phyloP scores from a whole-genome alignment of 2,797 vertebrate species.

The Bradypus variegatus region DNA sequence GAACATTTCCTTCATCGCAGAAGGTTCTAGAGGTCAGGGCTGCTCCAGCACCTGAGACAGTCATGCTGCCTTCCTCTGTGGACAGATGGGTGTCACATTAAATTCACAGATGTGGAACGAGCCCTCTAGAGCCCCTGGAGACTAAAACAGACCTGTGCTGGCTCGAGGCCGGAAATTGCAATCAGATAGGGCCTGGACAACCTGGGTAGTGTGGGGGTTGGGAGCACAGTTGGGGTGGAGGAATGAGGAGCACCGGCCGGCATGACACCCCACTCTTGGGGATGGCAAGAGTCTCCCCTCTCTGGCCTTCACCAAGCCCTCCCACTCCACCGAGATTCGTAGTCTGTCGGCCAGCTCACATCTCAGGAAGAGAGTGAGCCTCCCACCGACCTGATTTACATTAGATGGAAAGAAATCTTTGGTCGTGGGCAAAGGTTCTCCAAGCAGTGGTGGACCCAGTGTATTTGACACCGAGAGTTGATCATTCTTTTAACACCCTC shows the following conservation, averaged over 20 bases:
- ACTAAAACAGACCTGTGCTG: no score
- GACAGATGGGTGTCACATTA: neutral
- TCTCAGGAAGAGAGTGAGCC: neutral
- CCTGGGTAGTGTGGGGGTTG: neutral
- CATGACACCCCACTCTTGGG: neutral
- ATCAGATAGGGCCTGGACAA: neutral
- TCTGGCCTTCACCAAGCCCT: neutral
- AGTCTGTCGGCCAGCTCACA: neutral
- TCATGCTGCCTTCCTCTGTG: neutral
- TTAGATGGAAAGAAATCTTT: neutral
- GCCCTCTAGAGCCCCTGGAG: neutral
- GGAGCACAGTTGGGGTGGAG: neutral
- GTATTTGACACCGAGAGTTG: neutral
- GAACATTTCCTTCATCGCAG: fast-evolving
- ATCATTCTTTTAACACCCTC: neutral
- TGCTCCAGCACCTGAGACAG: fast-evolving
- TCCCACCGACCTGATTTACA: neutral
- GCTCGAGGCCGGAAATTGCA: neutral
- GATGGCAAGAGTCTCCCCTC: neutral
- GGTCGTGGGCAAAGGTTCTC: neutral
- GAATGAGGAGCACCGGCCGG: no score
- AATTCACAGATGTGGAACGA: neutral
- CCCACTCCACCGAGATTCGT: neutral
- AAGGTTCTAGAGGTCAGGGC: neutral
- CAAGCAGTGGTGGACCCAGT: neutral